Evolutionary conservation across 2,797 vertebrate species (phyloP).

Genomic region (Urophycis tenuis): DNA sequence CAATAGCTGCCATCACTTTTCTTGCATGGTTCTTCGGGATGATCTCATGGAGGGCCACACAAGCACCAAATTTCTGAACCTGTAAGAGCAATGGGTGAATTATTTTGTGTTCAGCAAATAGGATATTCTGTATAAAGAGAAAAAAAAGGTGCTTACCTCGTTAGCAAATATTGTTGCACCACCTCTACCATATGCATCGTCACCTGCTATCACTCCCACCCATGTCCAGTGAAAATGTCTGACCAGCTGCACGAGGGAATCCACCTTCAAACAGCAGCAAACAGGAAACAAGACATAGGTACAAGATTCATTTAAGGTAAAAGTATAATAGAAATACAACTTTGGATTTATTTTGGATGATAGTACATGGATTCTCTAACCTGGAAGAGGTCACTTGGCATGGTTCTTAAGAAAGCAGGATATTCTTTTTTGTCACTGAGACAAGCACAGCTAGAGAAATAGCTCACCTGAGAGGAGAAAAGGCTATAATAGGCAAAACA

Average conservation of each 20-base stretch:
- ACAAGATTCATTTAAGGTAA: background rate
- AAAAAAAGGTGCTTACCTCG: constrained; percentile 42
- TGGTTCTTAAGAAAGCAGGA: constrained; percentile 74
- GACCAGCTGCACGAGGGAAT: constrained; percentile 72
- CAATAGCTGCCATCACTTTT: constrained; percentile 57
- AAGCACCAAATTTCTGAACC: constrained; percentile 61
- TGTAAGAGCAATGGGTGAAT: constrained; percentile 23
- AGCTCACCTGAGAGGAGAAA: constrained; percentile 64
- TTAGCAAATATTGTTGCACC: constrained; percentile 70
- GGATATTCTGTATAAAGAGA: background rate
- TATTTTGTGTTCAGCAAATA: background rate
- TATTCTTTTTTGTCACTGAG: constrained; percentile 73
- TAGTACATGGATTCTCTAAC: constrained; percentile 34
- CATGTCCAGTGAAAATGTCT: constrained; percentile 75
- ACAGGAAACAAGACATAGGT: background rate
- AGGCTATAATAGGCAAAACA: no score
- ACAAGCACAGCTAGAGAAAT: constrained; percentile 78
- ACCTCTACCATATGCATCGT: constrained; percentile 73
- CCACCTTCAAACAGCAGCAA: constrained; percentile 46
- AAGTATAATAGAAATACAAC: no score
- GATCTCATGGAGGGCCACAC: constrained; percentile 69
- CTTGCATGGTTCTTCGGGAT: constrained; percentile 70
- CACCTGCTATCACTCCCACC: constrained; percentile 73
- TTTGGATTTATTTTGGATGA: background rate
- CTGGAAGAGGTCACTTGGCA: constrained; percentile 78